These are phyloP conservation scores for Seira musarum DNA, from an alignment of 2,888 invertebrate species.

Conservation along the genomic window DNA sequence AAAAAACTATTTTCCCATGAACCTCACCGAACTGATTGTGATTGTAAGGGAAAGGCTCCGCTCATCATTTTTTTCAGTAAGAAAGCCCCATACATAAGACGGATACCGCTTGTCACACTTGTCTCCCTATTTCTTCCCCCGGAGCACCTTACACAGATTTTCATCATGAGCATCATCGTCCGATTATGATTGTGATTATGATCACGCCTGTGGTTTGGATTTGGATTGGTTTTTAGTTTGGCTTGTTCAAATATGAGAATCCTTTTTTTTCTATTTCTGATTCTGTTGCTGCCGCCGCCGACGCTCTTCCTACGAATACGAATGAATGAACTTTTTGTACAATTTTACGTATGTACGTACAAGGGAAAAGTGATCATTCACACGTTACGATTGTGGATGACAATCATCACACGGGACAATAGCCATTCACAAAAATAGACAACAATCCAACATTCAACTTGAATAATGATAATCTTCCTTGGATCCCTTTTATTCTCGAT, in stretches of 20 bases:
- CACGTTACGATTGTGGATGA: slow-evolving; percentile 5
- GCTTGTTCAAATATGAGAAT: slow-evolving; percentile 33
- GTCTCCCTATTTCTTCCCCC: slow-evolving; percentile 28
- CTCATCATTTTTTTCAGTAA: slow-evolving; percentile 30
- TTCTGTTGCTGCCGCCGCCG: too few relatives aligned
- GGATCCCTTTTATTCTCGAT: slow-evolving; percentile 37
- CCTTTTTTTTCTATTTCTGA: too few relatives aligned
- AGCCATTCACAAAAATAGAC: slow-evolving; percentile 12
- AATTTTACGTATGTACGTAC: neutral
- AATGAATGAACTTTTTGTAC: neutral
- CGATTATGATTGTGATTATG: slow-evolving; percentile 2
- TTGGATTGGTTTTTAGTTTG: too few relatives aligned
- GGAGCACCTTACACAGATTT: slow-evolving; percentile 1
- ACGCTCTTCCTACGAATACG: slow-evolving; percentile 2
- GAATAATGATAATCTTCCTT: slow-evolving; percentile 31
- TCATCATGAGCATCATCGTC: slow-evolving; percentile 5
- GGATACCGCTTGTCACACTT: slow-evolving; percentile 48
- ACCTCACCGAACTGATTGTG: slow-evolving; percentile 3
- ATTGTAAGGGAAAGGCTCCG: slow-evolving; percentile 19
- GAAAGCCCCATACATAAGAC: slow-evolving; percentile 16
- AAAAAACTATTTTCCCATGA: slow-evolving; percentile 62
- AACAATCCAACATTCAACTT: slow-evolving; percentile 23
- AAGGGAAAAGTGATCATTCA: neutral
- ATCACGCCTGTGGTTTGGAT: slow-evolving; percentile 39
- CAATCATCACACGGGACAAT: slow-evolving; percentile 18